Evolutionary conservation across 2,113 vertebrate genomes (phyloP).

Genomic region (Oncorhynchus mykiss): DNA sequence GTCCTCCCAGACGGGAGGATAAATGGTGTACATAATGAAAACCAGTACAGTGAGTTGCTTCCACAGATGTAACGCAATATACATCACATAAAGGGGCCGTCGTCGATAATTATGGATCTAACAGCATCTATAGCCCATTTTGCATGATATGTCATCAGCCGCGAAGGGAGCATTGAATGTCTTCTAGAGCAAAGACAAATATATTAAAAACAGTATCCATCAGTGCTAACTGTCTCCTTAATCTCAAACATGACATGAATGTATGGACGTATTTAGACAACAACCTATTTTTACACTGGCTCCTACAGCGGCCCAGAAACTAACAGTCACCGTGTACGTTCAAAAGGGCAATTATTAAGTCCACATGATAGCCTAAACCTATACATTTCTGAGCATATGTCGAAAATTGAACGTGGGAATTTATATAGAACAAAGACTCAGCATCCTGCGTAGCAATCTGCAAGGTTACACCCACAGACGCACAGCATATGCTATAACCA

Average conservation of each 20-base stretch:
- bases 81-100: conserved; percentile 56
- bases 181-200: conserved; percentile 60
- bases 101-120: conserved; percentile 65
- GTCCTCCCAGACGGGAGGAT: conserved; percentile 89
- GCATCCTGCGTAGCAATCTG: conserved; percentile 55
- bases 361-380: conserved; percentile 31
- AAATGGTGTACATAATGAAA: conserved; percentile 90
- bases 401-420: conserved; percentile 27
- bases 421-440: conserved; percentile 66
- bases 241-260: conserved; percentile 71
- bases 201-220: conserved; percentile 70
- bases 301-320: conserved; percentile 60
- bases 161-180: conserved; percentile 58
- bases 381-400: conserved; percentile 13
- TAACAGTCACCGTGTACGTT: conserved; percentile 47
- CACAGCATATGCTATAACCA: conserved; percentile 28
- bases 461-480: conserved; percentile 60
- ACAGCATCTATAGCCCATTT: conserved; percentile 59
- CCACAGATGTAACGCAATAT: conserved; percentile 73
- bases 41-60: conserved; percentile 95
- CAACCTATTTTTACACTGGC: conserved; percentile 77
- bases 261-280: conserved; percentile 75
- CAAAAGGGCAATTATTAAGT: conserved; percentile 40
- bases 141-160: conserved; percentile 67
- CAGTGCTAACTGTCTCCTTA: conserved; percentile 51